These are phyloP conservation scores for Leptoteleia sp. DNA, from an alignment of 1,140 invertebrate species.

Conservation along the genomic window DNA sequence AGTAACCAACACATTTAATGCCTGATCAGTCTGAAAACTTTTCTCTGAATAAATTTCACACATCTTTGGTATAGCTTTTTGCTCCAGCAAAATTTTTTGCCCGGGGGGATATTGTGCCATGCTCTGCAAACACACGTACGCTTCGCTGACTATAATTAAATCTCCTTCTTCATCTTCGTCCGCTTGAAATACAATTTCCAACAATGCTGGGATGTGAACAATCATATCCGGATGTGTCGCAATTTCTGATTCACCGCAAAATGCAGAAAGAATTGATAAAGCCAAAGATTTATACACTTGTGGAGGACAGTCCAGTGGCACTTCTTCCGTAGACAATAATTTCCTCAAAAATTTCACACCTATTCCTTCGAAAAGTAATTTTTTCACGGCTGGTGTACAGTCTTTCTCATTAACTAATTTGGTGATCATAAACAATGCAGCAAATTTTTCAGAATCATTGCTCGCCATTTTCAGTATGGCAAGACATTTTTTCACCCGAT, in stretches of 20 bases:
- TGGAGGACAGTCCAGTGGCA: conserved; percentile 91
- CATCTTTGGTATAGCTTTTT: conserved; percentile 89
- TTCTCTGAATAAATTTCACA: conserved; percentile 91
- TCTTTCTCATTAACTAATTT: conserved; percentile 91
- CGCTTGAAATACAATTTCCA: conserved; percentile 90
- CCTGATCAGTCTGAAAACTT: conserved; percentile 93
- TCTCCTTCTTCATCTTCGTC: conserved; percentile 92
- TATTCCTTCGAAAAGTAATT: conserved; percentile 92
- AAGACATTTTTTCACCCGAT: conserved; percentile 90
- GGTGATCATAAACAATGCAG: conserved; percentile 93
- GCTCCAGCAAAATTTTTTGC: conserved; percentile 87
- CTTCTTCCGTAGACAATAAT: conserved; percentile 87
- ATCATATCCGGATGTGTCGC: conserved; percentile 91
- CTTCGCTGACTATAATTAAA: conserved; percentile 92
- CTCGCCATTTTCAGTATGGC: conserved; percentile 88
- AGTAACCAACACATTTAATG: conserved; percentile 88
- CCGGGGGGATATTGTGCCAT: conserved; percentile 88
- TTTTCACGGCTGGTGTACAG: conserved; percentile 86
- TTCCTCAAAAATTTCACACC: conserved; percentile 91
- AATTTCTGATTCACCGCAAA: conserved; percentile 89
- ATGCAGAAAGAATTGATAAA: conserved; percentile 90
- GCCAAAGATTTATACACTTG: conserved; percentile 94
- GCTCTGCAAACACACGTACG: conserved; percentile 90
- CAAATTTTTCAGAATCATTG: conserved; percentile 94
- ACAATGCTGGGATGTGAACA: conserved; percentile 88